Evolutionary conservation across 2,888 invertebrate genomes (phyloP).

Genomic region (Amiota minor): DNA sequence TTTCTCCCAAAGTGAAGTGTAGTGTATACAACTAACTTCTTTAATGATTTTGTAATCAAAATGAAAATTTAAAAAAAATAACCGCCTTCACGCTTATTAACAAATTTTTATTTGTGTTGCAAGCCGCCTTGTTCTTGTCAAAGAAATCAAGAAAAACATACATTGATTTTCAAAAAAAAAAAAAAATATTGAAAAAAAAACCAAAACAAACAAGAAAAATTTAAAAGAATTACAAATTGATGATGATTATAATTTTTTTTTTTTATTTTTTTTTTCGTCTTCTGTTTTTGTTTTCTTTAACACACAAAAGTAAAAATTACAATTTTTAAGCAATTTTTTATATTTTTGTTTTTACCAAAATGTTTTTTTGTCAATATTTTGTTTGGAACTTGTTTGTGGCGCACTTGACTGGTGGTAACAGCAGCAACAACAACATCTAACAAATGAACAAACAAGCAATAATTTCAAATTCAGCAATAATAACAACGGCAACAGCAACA

Average conservation of each 20-base stretch:
- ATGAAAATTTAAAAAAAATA: neutral
- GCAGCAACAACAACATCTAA: slow-evolving; percentile 16
- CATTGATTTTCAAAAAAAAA: neutral
- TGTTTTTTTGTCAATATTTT: slow-evolving; percentile 19
- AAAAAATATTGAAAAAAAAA: neutral
- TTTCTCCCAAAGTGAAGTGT: no score
- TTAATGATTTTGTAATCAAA: slow-evolving; percentile 15
- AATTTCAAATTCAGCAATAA: slow-evolving; percentile 1
- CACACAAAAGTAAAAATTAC: slow-evolving; percentile 8
- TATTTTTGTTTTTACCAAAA: slow-evolving; percentile 22
- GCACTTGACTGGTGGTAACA: slow-evolving; percentile 24
- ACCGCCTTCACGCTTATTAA: slow-evolving; percentile 9
- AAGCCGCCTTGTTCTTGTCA: slow-evolving; percentile 16
- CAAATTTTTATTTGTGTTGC: slow-evolving; percentile 13
- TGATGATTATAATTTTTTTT: slow-evolving; percentile 5
- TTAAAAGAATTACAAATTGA: slow-evolving; percentile 19
- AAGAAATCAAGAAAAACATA: slow-evolving; percentile 6
- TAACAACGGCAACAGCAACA: slow-evolving; percentile 18
- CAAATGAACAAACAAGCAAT: slow-evolving; percentile 16
- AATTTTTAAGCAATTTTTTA: slow-evolving; percentile 7
- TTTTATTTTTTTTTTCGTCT: neutral
- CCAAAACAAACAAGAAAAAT: neutral
- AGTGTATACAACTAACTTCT: neutral
- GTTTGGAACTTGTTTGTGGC: slow-evolving; percentile 25
- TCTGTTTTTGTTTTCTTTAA: neutral